Evolutionary conservation across 2,113 vertebrate species (phyloP).

Genomic region (Climacteris rufus): DNA sequence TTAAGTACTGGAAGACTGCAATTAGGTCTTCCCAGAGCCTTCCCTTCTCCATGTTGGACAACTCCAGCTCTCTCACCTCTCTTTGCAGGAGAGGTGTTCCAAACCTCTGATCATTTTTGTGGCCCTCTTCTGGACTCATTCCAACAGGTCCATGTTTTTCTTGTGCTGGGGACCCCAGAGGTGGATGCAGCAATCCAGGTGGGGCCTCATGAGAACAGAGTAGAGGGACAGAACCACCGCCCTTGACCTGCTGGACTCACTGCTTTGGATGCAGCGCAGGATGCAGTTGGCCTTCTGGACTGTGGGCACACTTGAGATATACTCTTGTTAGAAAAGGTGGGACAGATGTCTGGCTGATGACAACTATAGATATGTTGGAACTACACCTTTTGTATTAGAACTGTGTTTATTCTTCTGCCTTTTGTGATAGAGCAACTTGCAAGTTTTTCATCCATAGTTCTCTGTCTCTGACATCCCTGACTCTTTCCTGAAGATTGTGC

Average conservation of each 20-base stretch:
- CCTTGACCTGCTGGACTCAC: not conserved
- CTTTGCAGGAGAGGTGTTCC: not conserved
- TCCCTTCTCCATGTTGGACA: not conserved
- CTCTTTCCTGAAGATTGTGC: not conserved
- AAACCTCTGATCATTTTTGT: not conserved
- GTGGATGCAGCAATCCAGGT: not conserved
- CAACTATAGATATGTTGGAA: not conserved
- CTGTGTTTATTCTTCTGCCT: not conserved
- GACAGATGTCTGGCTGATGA: not conserved
- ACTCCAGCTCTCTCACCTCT: not conserved
- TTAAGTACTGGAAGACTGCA: not conserved
- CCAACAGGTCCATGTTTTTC: not conserved
- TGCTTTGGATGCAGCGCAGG: not conserved
- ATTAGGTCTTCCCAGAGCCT: not conserved
- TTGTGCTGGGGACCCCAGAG: not conserved
- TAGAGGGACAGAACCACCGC: not conserved
- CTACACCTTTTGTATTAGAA: not conserved
- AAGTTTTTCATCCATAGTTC: not conserved
- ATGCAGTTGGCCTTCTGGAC: not conserved
- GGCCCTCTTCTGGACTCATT: not conserved
- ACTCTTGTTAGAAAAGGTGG: not conserved
- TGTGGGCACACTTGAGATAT: not conserved
- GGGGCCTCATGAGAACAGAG: not conserved
- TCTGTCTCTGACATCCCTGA: not conserved
- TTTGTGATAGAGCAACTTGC: not conserved